phyloP scores from a whole-genome alignment of 2,113 vertebrate species.

The Oryzias woworae region DNA sequence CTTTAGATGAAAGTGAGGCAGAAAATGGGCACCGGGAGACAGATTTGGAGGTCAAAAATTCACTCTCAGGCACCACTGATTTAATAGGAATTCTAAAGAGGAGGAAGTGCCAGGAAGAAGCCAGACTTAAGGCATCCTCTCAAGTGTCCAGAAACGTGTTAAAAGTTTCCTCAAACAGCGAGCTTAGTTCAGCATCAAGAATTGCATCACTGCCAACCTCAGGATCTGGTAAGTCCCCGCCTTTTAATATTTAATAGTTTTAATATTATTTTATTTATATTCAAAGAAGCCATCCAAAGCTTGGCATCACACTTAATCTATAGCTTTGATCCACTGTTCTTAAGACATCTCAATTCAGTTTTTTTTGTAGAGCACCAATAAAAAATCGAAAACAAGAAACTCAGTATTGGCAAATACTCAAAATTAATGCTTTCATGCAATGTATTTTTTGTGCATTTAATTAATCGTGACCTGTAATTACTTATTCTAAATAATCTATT shows the following conservation, averaged over 20 bases:
- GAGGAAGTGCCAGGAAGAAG: conserved; percentile 91
- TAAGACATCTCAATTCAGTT: no score
- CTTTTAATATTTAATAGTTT: no score
- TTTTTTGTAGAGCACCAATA: no score
- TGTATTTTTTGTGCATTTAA: no score
- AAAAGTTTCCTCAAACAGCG: conserved; percentile 83
- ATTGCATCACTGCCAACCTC: conserved; percentile 86
- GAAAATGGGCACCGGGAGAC: conserved; percentile 82
- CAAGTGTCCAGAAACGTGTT: conserved; percentile 87
- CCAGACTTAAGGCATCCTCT: conserved; percentile 81
- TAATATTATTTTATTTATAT: no score
- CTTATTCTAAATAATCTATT: no score
- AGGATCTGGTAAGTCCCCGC: conserved; percentile 84
- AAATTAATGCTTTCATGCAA: no score
- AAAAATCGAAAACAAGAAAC: no score
- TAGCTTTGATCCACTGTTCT: no score
- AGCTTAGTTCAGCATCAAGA: conserved; percentile 85
- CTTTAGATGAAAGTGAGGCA: conserved; percentile 80
- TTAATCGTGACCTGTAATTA: no score
- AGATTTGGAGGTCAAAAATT: conserved; percentile 82
- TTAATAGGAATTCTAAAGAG: conserved; percentile 97
- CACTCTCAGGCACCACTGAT: conserved; percentile 86
- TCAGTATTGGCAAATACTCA: no score
- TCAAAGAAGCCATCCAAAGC: background rate
- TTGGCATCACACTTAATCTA: background rate